Base-by-base conservation (phyloP, 2,888 invertebrate genomes). In the Fragum whitleyi region DNA sequence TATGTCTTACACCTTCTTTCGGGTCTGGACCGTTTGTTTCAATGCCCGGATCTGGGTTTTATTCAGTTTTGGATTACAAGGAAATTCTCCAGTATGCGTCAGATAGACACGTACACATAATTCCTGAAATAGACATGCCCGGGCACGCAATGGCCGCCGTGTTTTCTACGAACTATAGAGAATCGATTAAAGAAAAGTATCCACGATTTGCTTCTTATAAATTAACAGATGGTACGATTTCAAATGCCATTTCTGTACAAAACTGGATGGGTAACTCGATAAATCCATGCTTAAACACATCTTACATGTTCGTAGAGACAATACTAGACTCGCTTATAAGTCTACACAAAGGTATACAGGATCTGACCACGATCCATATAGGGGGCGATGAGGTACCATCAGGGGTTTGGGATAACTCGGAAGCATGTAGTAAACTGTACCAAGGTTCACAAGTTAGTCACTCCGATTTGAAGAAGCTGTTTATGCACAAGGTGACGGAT, bases 81-180 rank as follows among this genome's bases (percentile, higher is more conserved):
- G 90, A 89, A 9, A 90, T 92, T 67, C 82, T 92, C 1, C 67
- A 47, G 0, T 86, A 80, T 61, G 91, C 91, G 9, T 67, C 77
- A 7, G 67, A 75, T 1, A 83, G 89, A 19, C 87, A 90, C 68
- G 87, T 92, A 39, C 80, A 87, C 65, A 88, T 93, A n/a, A 90
- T 93, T 67, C 92, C 92, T 11, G 92, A 92, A 86, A 86, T 92
- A 68, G 92, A 92, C 82, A 87, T 89, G 83, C 92, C 91, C 0
- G 91, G 92, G 11, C 91, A 92, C 77, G 79, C 89, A 6, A 70
- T 71, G 28, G 81, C 84, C 9, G 85, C 85, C 1, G 71, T 86
- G 5, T 14, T 42, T 11, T 55, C 83, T 14, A 77, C 75, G 80
- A 29, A 69, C 7, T 59, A 55, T 21, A 42, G 75, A 26, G 69